Evolutionary conservation across 1,140 invertebrate species (phyloP).

Genomic region (Sarcophaga peregrina): DNA sequence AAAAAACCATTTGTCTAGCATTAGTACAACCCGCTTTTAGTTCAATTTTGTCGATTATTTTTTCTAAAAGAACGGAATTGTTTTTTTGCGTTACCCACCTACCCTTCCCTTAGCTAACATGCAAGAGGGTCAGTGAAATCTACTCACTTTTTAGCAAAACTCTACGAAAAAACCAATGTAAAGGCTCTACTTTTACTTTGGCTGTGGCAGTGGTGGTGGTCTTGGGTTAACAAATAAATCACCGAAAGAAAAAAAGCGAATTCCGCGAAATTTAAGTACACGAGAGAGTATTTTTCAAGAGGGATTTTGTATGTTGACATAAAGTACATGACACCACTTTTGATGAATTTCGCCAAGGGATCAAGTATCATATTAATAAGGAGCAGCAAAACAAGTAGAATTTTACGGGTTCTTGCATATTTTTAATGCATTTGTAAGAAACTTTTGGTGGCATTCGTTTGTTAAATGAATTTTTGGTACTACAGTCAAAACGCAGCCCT

Average conservation of each 20-base stretch:
- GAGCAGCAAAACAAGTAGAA: no score
- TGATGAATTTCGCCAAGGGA: neutral
- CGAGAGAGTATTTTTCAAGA: neutral
- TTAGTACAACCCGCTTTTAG: conserved; percentile 10
- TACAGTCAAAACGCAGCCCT: no score
- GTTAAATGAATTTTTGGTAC: no score
- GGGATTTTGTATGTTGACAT: neutral
- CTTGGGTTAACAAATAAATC: neutral
- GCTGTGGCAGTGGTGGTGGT: neutral
- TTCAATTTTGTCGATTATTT: neutral
- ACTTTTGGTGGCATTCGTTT: no score
- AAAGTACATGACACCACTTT: neutral
- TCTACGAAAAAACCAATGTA: neutral
- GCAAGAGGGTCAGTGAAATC: conserved; percentile 9
- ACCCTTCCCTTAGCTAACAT: neutral
- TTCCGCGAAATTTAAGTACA: conserved; percentile 18
- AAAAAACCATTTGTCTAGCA: conserved; percentile 22
- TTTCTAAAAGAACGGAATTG: neutral
- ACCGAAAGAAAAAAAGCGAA: neutral
- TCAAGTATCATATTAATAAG: neutral
- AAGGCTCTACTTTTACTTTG: conserved; percentile 4
- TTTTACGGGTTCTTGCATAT: no score
- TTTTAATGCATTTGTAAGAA: no score
- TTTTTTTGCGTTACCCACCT: neutral
- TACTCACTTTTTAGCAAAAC: neutral